A percentile compares a stretch with the other conserved stretches of the same genome.
Conservation (phyloP, 2,113 vertebrate species). For the Sisor rabdophorus region DNA sequence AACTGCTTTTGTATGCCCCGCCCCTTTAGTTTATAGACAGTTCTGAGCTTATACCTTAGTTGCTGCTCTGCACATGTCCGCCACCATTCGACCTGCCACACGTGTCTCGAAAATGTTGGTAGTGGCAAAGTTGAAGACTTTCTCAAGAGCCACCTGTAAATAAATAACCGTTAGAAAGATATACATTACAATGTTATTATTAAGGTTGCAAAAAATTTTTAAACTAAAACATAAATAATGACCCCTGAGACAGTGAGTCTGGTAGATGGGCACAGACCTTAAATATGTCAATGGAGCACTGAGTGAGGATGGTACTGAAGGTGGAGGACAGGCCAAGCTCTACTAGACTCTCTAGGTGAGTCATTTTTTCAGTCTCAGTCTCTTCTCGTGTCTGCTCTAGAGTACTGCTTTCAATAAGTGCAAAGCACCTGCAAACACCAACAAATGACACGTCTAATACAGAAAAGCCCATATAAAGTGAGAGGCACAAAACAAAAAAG, state of each 20-base stretch:
- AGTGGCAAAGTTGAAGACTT: constrained; percentile 94
- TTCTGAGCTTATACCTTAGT: constrained; percentile 53
- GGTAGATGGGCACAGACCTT: constrained; percentile 68
- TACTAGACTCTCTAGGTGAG: constrained; percentile 93
- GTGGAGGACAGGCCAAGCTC: constrained; percentile 95
- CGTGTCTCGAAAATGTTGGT: constrained; percentile 98
- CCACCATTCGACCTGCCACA: constrained; percentile 94
- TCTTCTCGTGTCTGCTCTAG: constrained; percentile 96
- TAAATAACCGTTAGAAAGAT: background rate
- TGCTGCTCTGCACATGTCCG: constrained; percentile 96
- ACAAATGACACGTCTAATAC: background rate
- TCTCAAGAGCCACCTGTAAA: constrained; percentile 87
- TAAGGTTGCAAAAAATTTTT: background rate
- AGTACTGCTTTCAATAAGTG: constrained; percentile 96
- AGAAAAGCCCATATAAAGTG: background rate
- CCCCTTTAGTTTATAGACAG: background rate
- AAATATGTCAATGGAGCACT: constrained; percentile 96
- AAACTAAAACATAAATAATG: background rate
- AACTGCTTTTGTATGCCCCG: background rate
- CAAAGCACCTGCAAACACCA: constrained; percentile 82
- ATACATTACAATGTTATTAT: background rate
- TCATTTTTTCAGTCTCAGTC: constrained; percentile 98
- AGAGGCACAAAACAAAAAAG: background rate
- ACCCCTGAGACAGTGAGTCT: background rate
- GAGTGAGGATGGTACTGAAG: constrained; percentile 96